These are phyloP conservation scores for Anagyrus pseudococci DNA, from an alignment of 2,888 invertebrate species.

Conservation along the genomic window DNA sequence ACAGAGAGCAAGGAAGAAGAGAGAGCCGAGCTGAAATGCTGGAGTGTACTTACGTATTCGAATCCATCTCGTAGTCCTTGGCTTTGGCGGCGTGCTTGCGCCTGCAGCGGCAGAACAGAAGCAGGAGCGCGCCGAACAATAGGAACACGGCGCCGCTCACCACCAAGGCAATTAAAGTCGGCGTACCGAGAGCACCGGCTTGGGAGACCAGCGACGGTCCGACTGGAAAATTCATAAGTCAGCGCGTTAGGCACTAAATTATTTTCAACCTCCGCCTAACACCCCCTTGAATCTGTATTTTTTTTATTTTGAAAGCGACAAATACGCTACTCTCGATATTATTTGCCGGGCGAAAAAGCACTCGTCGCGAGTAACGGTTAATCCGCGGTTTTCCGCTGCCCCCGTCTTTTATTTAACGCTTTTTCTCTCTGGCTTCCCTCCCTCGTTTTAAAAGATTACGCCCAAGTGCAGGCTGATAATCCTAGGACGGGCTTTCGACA, in stretches of 20 bases:
- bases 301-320: too few species aligned
- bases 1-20: not conserved
- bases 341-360: too few species aligned
- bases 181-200: slow-evolving; percentile 77
- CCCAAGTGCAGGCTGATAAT: too few species aligned
- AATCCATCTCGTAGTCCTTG: slow-evolving; percentile 92
- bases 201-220: slow-evolving; percentile 83
- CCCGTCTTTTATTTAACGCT: too few species aligned
- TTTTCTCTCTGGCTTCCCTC: too few species aligned
- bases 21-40: not conserved
- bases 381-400: too few species aligned
- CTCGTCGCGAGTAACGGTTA: too few species aligned
- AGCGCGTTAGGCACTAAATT: slow-evolving; percentile 3
- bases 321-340: too few species aligned
- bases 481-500: too few species aligned
- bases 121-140: slow-evolving; percentile 75
- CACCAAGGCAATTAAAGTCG: slow-evolving; percentile 79
- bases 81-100: slow-evolving; percentile 81
- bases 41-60: slow-evolving; percentile 63
- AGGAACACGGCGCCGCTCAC: slow-evolving; percentile 83
- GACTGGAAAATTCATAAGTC: slow-evolving; percentile 65
- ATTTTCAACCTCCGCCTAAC: slow-evolving; percentile 4
- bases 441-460: too few species aligned
- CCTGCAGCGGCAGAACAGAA: slow-evolving; percentile 86
- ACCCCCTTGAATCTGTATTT: too few species aligned